Evolutionary conservation across 2,888 invertebrate genomes (phyloP), one percentile per base, ranked within the genome.

Genomic region (Rhimphoctona megacephalus): DNA sequence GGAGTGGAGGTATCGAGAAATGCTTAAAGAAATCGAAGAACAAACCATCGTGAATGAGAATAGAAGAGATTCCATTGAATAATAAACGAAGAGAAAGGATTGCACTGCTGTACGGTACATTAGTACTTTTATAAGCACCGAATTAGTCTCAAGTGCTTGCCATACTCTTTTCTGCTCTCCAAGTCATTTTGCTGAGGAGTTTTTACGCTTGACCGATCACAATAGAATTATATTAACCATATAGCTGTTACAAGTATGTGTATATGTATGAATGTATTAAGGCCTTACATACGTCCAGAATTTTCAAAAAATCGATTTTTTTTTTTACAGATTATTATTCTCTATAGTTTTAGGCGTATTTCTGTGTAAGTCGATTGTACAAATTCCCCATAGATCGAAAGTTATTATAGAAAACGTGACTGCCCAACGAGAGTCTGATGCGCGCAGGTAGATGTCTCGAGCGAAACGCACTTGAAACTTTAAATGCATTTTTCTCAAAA

Each of bases 181-280:
- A n/a, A 80, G n/a, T n/a, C 52, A 77, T 86, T 61, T 17, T 83
- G 64, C 84, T 81, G 83, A 86, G 87, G 78, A 90, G 87, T 81
- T 85, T 86, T 90, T 85, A 90, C 88, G 88, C 85, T 89, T 66
- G 74, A 89, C 64, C 76, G 86, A 82, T 70, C 83, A 85, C 89
- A 89, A 88, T 89, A 81, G 86, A 77, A 87, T 88, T 80, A 73
- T 61, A 80, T 87, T 52, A 69, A 81, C 82, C 57, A 84, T 73
- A 54, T 61, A 57, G 67, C 61, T 49, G 30, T 66, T 81, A 73
- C 66, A 39, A 73, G 43, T 14, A 39, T 39, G 52, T 67, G 43
- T 33, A 25, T 74, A 25, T 25, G 61, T 66, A 3, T 25, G 49
- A 7, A 49, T n/a, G 6, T 49, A 39, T 69, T 14, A 11, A n/a